phyloP scores from a whole-genome alignment of 2,113 vertebrate genomes.

The Spermophilus dauricus region DNA sequence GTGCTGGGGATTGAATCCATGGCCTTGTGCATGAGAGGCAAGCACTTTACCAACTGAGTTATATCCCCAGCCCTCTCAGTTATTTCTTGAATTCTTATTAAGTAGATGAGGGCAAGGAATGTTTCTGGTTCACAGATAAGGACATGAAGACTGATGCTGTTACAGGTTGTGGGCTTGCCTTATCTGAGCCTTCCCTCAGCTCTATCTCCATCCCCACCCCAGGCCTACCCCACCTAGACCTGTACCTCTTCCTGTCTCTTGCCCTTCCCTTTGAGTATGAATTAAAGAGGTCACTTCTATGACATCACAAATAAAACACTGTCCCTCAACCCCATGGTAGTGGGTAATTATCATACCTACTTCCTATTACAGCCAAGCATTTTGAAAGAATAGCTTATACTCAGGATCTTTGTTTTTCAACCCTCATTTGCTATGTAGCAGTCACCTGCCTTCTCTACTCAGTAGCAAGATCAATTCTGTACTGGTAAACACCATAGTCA shows the following conservation, averaged over 20 bases:
- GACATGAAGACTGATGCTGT: fast-evolving
- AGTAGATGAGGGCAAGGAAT: background rate
- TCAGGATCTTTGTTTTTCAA: background rate
- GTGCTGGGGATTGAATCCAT: too few relatives aligned
- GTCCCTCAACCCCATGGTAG: fast-evolving
- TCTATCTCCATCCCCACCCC: background rate
- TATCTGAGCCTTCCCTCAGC: background rate
- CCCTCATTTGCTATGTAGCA: fast-evolving
- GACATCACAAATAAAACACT: background rate
- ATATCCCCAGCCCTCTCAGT: too few relatives aligned
- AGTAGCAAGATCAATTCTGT: background rate
- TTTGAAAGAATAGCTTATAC: background rate
- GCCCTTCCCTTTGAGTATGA: background rate
- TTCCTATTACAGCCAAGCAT: background rate
- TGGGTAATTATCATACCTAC: background rate
- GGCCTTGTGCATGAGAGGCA: too few relatives aligned
- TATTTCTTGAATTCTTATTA: background rate
- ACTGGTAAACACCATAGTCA: background rate
- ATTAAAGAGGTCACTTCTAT: background rate
- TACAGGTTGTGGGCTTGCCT: background rate
- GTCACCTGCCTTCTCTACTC: background rate
- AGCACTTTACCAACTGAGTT: too few relatives aligned
- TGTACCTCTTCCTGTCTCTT: background rate
- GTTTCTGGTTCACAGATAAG: background rate
- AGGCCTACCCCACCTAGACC: background rate